These are phyloP conservation scores for Leuciscus idus DNA, from an alignment of 2,113 vertebrate genomes.

Conservation along the genomic window DNA sequence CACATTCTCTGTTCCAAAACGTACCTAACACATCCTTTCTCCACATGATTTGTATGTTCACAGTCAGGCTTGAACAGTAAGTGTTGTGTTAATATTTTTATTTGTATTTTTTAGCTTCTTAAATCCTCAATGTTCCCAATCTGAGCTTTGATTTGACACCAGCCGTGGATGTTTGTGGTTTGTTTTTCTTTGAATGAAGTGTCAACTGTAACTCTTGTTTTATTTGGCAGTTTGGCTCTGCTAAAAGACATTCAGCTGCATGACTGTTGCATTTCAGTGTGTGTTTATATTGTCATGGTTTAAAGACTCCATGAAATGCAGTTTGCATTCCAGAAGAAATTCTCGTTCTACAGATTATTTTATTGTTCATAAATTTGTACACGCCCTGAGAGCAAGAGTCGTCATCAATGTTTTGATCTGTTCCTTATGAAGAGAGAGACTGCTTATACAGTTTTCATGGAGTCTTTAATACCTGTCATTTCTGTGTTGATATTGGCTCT, in stretches of 20 bases:
- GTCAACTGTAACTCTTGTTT: constrained; percentile 21
- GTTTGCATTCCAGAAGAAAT: not conserved
- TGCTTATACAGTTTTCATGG: constrained; percentile 2
- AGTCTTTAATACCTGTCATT: not conserved
- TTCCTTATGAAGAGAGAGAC: not conserved
- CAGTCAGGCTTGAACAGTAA: constrained; percentile 30
- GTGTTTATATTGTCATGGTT: constrained; percentile 7
- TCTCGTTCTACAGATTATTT: not conserved
- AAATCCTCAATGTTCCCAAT: constrained; percentile 2
- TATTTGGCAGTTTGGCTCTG: constrained; percentile 25
- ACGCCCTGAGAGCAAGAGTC: not conserved
- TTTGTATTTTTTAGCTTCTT: constrained; percentile 13
- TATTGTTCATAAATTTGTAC: not conserved
- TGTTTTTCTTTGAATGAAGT: constrained; percentile 28
- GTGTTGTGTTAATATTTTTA: constrained; percentile 17
- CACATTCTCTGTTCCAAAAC: constrained; percentile 27
- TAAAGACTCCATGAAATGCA: constrained; percentile 22
- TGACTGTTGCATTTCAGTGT: constrained; percentile 37
- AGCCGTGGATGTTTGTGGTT: constrained; percentile 42
- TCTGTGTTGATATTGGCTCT: not conserved
- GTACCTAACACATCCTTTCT: constrained; percentile 25
- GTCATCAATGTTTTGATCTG: not conserved
- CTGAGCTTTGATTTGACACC: constrained; percentile 45
- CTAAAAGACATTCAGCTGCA: constrained; percentile 39
- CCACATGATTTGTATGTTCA: constrained; percentile 31